Percentiles rank a stretch among this genome's conserved stretches.
phyloP scores from a whole-genome alignment of 2,888 invertebrate species.

The Sarcophaga carnaria region DNA sequence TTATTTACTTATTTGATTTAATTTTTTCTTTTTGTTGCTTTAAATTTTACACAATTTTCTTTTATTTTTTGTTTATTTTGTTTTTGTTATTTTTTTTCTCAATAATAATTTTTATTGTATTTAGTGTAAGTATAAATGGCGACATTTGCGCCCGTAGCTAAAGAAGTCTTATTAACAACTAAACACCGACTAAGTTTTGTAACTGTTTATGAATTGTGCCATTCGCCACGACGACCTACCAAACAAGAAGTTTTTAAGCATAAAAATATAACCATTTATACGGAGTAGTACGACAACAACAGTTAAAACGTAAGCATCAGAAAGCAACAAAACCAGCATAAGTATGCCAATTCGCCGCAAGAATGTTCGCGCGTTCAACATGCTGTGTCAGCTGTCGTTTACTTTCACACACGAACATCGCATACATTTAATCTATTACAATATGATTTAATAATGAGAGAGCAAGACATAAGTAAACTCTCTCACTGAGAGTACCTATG shows the following conservation, averaged over 20 bases:
- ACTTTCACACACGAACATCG: not conserved
- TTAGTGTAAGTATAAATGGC: constrained; percentile 36
- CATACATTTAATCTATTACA: constrained; percentile 55
- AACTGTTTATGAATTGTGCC: constrained; percentile 77
- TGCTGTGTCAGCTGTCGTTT: constrained; percentile 30
- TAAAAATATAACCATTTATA: constrained; percentile 51
- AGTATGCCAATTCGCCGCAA: constrained; percentile 57
- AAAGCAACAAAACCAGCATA: constrained; percentile 52
- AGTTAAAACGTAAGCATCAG: not conserved
- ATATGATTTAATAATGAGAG: constrained; percentile 33
- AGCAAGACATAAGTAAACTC: not conserved
- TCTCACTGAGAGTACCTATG: constrained; percentile 5
- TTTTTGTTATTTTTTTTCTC: constrained; percentile 16
- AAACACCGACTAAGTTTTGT: constrained; percentile 77
- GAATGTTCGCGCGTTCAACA: constrained; percentile 64
- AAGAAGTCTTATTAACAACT: constrained; percentile 79
- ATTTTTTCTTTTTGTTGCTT: not conserved
- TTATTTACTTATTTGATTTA: not conserved
- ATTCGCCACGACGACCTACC: constrained; percentile 65
- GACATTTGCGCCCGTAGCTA: constrained; percentile 75
- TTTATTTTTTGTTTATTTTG: constrained; percentile 23
- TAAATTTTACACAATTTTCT: not conserved
- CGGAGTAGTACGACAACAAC: constrained; percentile 48
- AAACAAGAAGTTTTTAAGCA: constrained; percentile 48
- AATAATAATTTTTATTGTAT: constrained; percentile 12